Evolutionary conservation across 2,797 vertebrate species (phyloP).

Genomic region (Avahi laniger): DNA sequence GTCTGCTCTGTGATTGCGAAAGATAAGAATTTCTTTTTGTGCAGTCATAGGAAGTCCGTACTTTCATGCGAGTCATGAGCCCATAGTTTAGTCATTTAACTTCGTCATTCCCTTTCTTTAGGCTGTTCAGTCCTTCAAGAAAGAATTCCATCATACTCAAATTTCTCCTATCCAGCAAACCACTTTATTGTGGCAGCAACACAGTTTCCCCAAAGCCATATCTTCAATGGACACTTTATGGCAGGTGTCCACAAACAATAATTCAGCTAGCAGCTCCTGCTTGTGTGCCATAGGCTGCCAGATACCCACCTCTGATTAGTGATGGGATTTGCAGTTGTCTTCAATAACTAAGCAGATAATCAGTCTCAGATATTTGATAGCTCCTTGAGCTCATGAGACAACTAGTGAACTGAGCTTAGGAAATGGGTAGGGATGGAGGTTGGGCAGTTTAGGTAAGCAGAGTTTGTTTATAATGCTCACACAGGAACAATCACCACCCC

Average conservation of each 20-base stretch:
- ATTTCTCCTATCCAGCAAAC: background rate
- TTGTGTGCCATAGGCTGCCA: background rate
- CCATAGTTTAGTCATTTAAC: background rate
- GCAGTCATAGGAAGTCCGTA: background rate
- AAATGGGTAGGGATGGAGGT: background rate
- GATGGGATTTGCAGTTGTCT: background rate
- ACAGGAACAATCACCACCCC: background rate
- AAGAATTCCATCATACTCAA: background rate
- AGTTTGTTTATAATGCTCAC: conserved; percentile 2
- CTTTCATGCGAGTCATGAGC: background rate
- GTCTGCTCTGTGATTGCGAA: background rate
- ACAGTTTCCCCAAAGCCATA: background rate
- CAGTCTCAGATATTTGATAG: background rate
- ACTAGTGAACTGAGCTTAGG: background rate
- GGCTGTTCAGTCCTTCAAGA: background rate
- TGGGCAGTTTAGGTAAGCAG: background rate
- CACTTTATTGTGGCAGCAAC: background rate
- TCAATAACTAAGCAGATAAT: background rate
- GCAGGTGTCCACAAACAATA: background rate
- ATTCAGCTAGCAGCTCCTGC: background rate
- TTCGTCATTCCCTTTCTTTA: background rate
- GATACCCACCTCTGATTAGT: background rate
- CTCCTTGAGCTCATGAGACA: background rate
- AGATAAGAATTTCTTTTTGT: conserved; percentile 6
- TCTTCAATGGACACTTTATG: background rate